Evolutionary conservation across 2,888 invertebrate species (phyloP), one percentile per base, ranked within the genome.

Genomic region (Caprella mutica): DNA sequence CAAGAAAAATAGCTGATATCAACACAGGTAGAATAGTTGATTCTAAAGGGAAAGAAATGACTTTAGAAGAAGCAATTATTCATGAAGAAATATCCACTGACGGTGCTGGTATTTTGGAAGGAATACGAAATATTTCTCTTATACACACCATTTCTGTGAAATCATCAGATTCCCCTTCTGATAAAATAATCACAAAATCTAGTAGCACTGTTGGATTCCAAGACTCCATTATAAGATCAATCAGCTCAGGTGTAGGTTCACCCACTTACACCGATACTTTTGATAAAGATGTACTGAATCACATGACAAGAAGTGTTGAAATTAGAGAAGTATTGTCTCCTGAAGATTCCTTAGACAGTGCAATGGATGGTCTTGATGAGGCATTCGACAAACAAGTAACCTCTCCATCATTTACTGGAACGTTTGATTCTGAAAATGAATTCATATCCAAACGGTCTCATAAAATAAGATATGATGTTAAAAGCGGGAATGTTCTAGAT

Each of bases 141-240:
- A 90, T 90, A 2, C 83, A 87, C 19, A 86, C 88, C 71, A 87
- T 88, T 6, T 85, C 89, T 29, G 88, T 87, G 5, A 86, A 85
- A 72, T 83, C 88, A 50, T n/a, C n/a, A n/a, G n/a, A n/a, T n/a
- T n/a, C n/a, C n/a, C n/a, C n/a, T n/a, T n/a, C n/a, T n/a, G n/a
- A n/a, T n/a, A n/a, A n/a, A 48, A 21, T 48, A 14, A 30, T 48
- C 29, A 30, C 48, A 2, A 48, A 48, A n/a, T 48, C 48, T 17
- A 27, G 29, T 17, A 48, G 48, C n/a, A 30, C 26, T 9, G 53
- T 42, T n/a, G 29, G 40, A n/a, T 38, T 42, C 5, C 17, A 29
- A 19, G 39, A 39, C 6, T 35, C 19, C 38, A 26, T 39, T 14
- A 24, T 39, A 17, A 52, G 26, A 23, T 52, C 52, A 12, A 30